Conservation (phyloP, 2,797 vertebrate genomes). For the Manis javanica region DNA sequence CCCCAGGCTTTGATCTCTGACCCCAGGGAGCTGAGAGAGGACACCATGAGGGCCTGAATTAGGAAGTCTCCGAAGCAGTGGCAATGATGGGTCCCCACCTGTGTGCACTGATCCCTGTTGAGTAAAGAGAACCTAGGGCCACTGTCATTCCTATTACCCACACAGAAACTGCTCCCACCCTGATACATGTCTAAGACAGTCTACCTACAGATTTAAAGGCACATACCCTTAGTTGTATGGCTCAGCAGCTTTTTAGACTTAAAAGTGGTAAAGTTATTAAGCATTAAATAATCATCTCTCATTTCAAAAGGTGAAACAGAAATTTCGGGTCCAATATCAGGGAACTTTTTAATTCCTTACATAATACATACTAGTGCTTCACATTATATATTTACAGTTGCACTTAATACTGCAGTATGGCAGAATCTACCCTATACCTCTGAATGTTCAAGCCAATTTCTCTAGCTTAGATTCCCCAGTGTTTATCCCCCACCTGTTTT, state of each 20-base stretch:
- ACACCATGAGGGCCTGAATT: background rate
- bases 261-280: background rate
- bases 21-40: background rate
- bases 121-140: background rate
- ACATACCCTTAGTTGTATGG: rapidly evolving
- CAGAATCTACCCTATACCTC: background rate
- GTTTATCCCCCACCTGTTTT: background rate
- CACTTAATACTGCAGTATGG: background rate
- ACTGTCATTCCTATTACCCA: background rate
- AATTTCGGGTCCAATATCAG: background rate
- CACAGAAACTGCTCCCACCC: background rate
- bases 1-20: background rate
- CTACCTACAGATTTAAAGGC: background rate
- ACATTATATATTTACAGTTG: background rate
- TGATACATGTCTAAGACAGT: rapidly evolving
- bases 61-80: background rate
- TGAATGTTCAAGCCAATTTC: background rate
- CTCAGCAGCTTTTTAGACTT: background rate
- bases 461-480: rapidly evolving
- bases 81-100: background rate
- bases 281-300: background rate
- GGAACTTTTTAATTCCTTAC: background rate
- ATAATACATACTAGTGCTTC: background rate
- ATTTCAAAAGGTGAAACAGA: background rate
- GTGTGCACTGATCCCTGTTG: background rate